Evolutionary conservation across 2,888 invertebrate genomes (phyloP).

Genomic region (Tryphoninae sp.): DNA sequence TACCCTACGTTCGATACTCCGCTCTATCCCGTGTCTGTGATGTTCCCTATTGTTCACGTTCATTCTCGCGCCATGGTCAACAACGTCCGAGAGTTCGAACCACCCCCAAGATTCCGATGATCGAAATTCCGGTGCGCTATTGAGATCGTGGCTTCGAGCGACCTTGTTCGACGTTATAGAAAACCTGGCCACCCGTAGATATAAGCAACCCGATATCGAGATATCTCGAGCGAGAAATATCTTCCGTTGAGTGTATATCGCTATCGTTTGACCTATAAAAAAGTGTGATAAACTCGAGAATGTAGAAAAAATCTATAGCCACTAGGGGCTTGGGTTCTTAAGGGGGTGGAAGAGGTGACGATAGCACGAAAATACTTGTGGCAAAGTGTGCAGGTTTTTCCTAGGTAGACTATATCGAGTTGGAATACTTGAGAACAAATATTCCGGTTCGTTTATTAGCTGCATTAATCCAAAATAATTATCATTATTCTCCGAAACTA

Average conservation of each 20-base stretch:
- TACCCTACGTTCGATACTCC: constrained; percentile 24
- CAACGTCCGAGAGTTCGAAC: constrained; percentile 31
- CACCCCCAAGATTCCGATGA: constrained; percentile 21
- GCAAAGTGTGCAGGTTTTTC: background rate
- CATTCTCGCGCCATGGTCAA: constrained; percentile 3
- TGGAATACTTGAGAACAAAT: no score
- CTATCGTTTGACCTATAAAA: background rate
- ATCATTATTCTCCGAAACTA: no score
- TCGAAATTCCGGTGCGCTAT: constrained; percentile 40
- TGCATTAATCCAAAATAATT: no score
- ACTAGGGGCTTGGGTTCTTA: background rate
- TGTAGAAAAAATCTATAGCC: constrained; percentile 1
- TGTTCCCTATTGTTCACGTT: constrained; percentile 54
- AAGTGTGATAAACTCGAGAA: constrained; percentile 2
- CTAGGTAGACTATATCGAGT: no score
- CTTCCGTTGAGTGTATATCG: background rate
- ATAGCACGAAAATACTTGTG: constrained; percentile 5
- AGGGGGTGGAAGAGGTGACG: background rate
- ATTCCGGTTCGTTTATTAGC: no score
- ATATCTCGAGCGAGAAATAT: background rate
- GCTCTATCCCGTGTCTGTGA: constrained; percentile 26
- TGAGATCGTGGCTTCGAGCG: constrained; percentile 35
- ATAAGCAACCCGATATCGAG: constrained; percentile 20
- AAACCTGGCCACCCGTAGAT: background rate
- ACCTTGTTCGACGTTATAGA: constrained; percentile 34